Evolutionary conservation across 1,140 invertebrate species (phyloP), one percentile per base, ranked within the genome.

Genomic region (Cardiocondyla obscurior): DNA sequence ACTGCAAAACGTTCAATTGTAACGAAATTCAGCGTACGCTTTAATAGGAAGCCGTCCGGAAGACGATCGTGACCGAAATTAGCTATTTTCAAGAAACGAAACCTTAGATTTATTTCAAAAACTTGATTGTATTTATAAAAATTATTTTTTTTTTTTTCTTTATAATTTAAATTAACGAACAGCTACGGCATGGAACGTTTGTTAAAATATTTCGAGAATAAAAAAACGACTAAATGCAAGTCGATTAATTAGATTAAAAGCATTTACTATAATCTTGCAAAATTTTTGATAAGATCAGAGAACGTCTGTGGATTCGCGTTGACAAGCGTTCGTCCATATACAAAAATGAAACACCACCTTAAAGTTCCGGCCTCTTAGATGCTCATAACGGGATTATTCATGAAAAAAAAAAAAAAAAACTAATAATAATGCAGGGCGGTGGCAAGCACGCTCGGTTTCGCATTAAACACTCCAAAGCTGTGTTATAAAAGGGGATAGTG

Each of bases 401-500:
- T 88, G 88, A 87, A 88, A 88, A 90, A 92, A n/a, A n/a, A n/a
- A n/a, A n/a, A n/a, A n/a, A n/a, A n/a, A n/a, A n/a, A n/a, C n/a
- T n/a, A n/a, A n/a, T n/a, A n/a, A 91, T 90, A 92, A 90, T 90
- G 82, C 81, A 84, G 28, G 46, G 84, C 74, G 44, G 84, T 69
- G 44, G 19, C 42, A 22, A 76, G 70, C 67, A 65, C 19, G 90
- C 91, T 93, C 90, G 91, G 87, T 92, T 91, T 93, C 89, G 88
- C 90, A 92, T 93, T 91, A 91, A 90, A 91, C 88, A 91, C 89
- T 92, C 87, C 83, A 89, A 89, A 88, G 81, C 79, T 90, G 60
- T 74, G 64, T 79, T 79, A 92, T 88, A 92, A 92, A 87, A 81
- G 77, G 86, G 92, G 91, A 93, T 93, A 94, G 90, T 92, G 92